Conservation (phyloP, 1,140 invertebrate genomes). For the Lysiphlebus fabarum region DNA sequence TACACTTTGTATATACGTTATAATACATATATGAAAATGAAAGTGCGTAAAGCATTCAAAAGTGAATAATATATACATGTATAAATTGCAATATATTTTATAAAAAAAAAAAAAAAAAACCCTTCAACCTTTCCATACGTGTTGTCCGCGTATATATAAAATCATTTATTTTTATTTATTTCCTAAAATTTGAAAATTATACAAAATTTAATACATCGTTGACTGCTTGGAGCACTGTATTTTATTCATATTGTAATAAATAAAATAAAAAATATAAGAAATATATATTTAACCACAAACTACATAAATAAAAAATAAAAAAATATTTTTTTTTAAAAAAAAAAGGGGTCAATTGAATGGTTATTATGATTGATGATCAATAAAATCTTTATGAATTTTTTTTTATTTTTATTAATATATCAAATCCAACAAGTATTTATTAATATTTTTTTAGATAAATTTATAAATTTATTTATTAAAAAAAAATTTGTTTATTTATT, state of each 20-base stretch:
- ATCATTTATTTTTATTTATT: constrained; percentile 54
- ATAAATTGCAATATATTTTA: no score
- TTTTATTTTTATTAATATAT: no score
- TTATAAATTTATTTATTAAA: no score
- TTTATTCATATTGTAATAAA: constrained; percentile 55
- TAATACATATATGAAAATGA: not conserved
- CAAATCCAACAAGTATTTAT: no score
- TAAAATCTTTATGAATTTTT: no score
- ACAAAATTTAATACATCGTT: constrained; percentile 51
- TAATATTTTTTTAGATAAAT: no score
- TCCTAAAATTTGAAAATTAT: constrained; percentile 55
- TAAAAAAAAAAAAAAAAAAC: constrained; percentile 23
- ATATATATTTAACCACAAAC: constrained; percentile 2
- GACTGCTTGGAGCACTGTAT: constrained; percentile 33
- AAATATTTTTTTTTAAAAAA: no score
- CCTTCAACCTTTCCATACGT: constrained; percentile 29
- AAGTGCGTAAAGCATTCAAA: not conserved
- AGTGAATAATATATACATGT: no score
- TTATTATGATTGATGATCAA: no score
- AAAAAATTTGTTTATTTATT: no score
- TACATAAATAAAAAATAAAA: not conserved
- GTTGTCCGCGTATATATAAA: constrained; percentile 40
- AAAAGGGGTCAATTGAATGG: no score
- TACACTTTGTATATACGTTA: no score
- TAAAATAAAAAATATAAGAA: constrained; percentile 51